Percentiles rank a stretch among this genome's conserved stretches.
phyloP scores from a whole-genome alignment of 2,888 invertebrate species.

The Eumerus sabulonum region DNA sequence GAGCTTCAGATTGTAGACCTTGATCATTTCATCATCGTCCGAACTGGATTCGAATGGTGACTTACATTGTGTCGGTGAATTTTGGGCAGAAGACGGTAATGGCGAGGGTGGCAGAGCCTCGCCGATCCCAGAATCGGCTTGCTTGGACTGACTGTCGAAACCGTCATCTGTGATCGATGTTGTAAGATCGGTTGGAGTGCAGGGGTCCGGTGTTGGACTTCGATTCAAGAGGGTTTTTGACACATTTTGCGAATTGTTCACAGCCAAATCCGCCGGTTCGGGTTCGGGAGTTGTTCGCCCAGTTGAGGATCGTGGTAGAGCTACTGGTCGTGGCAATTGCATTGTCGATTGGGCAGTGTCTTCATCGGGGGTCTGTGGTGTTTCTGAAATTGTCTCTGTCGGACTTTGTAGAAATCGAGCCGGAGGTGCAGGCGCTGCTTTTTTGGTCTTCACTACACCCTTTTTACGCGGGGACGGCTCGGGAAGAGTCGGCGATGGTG shows the following conservation, averaged over 20 bases:
- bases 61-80: conserved; percentile 70
- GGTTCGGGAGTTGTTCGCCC: conserved; percentile 31
- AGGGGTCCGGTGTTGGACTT: conserved; percentile 75
- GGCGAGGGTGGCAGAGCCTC: conserved; percentile 74
- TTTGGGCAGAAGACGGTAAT: conserved; percentile 71
- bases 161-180: conserved; percentile 66
- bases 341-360: conserved; percentile 20
- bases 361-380: conserved; percentile 22
- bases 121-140: conserved; percentile 76
- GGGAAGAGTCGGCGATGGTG: conserved; percentile 71
- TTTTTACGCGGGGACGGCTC: conserved; percentile 77
- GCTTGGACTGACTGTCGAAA: conserved; percentile 75
- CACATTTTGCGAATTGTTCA: conserved; percentile 70
- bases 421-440: conserved; percentile 44
- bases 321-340: conserved; percentile 20
- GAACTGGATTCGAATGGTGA: conserved; percentile 76
- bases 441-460: conserved; percentile 69
- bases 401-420: conserved; percentile 57
- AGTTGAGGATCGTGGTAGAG: conserved; percentile 29
- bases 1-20: conserved; percentile 78
- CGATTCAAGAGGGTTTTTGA: conserved; percentile 76
- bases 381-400: conserved; percentile 71
- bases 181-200: conserved; percentile 68
- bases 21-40: conserved; percentile 77
- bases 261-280: conserved; percentile 25